A percentile compares a stretch with the other conserved stretches of the same genome.
Evolutionary conservation across 2,888 invertebrate genomes (phyloP).

Genomic region (Lochmaea capreae): DNA sequence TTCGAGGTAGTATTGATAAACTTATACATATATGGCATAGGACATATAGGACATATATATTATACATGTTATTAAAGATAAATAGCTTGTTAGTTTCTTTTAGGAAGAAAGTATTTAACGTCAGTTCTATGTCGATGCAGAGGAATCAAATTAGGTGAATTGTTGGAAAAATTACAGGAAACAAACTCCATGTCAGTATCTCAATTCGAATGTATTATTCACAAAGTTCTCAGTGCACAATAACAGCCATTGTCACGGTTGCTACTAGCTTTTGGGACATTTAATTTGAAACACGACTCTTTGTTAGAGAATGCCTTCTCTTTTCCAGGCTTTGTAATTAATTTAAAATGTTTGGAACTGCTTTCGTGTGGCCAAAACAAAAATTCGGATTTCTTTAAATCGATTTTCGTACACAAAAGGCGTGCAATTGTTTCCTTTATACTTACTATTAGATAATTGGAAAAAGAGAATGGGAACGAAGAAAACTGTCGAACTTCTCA

Average conservation of each 20-base stretch:
- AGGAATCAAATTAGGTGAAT: slow-evolving; percentile 24
- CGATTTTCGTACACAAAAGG: slow-evolving; percentile 18
- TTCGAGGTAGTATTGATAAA: no score
- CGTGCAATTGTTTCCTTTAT: slow-evolving; percentile 5
- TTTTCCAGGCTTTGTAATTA: slow-evolving; percentile 41
- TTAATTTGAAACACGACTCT: slow-evolving; percentile 44
- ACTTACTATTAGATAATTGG: slow-evolving; percentile 19
- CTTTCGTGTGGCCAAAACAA: slow-evolving; percentile 36
- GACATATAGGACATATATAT: no score
- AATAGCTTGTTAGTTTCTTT: no score
- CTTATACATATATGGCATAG: no score
- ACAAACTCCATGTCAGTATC: slow-evolving; percentile 38
- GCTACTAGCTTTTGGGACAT: slow-evolving; percentile 45
- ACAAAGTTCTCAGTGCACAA: slow-evolving; percentile 43
- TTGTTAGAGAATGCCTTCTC: slow-evolving; percentile 39
- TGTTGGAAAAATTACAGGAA: slow-evolving; percentile 35
- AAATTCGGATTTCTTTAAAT: slow-evolving; percentile 34
- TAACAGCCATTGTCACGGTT: slow-evolving; percentile 45
- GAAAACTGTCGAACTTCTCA: not conserved
- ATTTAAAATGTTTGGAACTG: slow-evolving; percentile 45
- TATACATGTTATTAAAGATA: no score
- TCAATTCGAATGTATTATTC: slow-evolving; percentile 42
- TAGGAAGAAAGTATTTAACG: slow-evolving; percentile 8
- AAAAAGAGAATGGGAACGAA: not conserved
- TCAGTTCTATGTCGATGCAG: slow-evolving; percentile 20